These are phyloP conservation scores for Sternotherus odoratus DNA, from an alignment of 2,797 vertebrate species.

Conservation along the genomic window DNA sequence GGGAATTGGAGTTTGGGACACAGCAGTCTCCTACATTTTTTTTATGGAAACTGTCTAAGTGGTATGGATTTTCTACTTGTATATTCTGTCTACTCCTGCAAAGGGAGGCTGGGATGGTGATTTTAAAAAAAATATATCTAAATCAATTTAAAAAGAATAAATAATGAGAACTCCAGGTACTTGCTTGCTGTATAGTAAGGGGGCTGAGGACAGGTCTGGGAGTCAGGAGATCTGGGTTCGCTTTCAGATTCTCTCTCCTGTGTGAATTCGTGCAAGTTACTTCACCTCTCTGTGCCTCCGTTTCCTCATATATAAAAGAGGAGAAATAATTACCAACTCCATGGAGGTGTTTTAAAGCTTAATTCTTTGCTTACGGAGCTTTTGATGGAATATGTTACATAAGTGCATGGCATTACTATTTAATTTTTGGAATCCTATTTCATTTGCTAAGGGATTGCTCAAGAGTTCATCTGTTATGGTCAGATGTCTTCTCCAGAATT, in stretches of 20 bases:
- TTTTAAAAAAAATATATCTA: neutral
- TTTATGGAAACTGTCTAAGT: neutral
- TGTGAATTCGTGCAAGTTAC: neutral
- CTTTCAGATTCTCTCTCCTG: neutral
- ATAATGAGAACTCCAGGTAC: accelerated
- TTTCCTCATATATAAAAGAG: neutral
- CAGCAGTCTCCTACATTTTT: neutral
- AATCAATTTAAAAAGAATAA: neutral
- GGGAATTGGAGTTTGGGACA: accelerated
- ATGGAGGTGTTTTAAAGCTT: neutral
- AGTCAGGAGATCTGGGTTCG: neutral
- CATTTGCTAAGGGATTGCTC: neutral
- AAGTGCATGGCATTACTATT: neutral
- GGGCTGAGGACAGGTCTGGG: neutral
- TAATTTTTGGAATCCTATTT: neutral
- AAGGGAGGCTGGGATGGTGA: neutral
- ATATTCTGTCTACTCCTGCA: neutral
- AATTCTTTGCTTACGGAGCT: neutral
- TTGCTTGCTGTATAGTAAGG: neutral
- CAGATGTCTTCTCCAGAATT: neutral
- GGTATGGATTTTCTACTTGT: neutral
- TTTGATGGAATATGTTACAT: neutral
- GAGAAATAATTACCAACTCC: neutral
- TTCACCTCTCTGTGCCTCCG: neutral
- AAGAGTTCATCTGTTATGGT: neutral